Evolutionary conservation across 2,888 invertebrate genomes (phyloP).

Genomic region (Parnassius glacialis): DNA sequence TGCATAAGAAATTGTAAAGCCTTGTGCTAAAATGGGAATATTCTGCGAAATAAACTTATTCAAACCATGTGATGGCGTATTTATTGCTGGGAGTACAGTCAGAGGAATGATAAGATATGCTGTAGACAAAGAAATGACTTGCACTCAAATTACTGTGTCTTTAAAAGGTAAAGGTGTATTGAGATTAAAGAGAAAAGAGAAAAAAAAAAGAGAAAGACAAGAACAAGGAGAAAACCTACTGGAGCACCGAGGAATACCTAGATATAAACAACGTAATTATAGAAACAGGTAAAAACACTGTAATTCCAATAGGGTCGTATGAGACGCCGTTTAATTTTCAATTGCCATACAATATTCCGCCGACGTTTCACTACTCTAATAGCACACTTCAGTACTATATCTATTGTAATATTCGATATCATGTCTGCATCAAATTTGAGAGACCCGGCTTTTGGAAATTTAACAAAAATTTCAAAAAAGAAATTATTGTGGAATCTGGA

Average conservation of each 20-base stretch:
- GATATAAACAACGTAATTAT: constrained; percentile 26
- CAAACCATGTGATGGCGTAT: constrained; percentile 29
- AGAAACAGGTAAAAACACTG: neutral
- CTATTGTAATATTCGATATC: constrained; percentile 34
- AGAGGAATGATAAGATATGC: constrained; percentile 34
- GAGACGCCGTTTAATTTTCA: constrained; percentile 35
- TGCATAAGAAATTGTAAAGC: neutral
- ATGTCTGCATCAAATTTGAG: constrained; percentile 37
- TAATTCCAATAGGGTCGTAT: constrained; percentile 27
- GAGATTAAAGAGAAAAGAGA: constrained; percentile 11
- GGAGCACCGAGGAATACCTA: constrained; percentile 31
- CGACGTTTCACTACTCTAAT: constrained; percentile 24
- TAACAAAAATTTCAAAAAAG: constrained; percentile 33
- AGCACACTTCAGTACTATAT: constrained; percentile 17
- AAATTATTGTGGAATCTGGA: constrained; percentile 34
- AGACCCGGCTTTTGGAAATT: constrained; percentile 33
- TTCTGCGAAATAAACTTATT: constrained; percentile 35
- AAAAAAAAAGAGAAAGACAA: too few relatives aligned
- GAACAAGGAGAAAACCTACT: constrained; percentile 7
- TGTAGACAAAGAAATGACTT: constrained; percentile 32
- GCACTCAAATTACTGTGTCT: constrained; percentile 33
- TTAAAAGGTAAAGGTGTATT: constrained; percentile 32
- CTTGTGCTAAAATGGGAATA: constrained; percentile 32
- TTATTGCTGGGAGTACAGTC: constrained; percentile 31
- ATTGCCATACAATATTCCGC: constrained; percentile 35